These are phyloP conservation scores for Rachycentron canadum DNA, from an alignment of 2,797 vertebrate species.

Conservation along the genomic window DNA sequence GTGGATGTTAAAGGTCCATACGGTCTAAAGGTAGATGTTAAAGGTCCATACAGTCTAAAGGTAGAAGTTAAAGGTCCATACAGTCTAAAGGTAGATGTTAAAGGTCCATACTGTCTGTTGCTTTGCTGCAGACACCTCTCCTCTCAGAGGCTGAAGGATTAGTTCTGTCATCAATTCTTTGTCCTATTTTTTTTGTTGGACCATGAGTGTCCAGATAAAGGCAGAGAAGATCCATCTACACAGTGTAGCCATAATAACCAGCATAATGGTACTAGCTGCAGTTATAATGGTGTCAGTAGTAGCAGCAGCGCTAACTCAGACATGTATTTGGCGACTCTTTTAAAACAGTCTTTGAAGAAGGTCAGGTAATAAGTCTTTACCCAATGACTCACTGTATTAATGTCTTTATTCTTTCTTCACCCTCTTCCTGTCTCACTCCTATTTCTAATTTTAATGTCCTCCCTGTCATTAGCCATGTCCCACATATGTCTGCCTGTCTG, in stretches of 20 bases:
- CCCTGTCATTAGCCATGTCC: slow-evolving; percentile 70
- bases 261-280: not conserved
- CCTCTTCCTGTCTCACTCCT: slow-evolving; percentile 10
- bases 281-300: not conserved
- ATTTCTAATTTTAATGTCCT: slow-evolving; percentile 73
- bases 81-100: too few species aligned
- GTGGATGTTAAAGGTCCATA: too few species aligned
- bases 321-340: slow-evolving; percentile 2
- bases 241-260: not conserved
- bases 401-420: slow-evolving; percentile 32
- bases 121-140: too few species aligned
- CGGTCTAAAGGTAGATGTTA: too few species aligned
- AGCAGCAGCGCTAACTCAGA: not conserved
- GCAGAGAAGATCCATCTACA: too few species aligned
- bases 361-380: slow-evolving; percentile 43
- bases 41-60: too few species aligned
- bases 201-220: too few species aligned
- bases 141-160: slow-evolving; percentile 1
- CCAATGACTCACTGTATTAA: slow-evolving; percentile 18
- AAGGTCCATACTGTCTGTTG: too few species aligned
- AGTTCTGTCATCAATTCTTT: too few species aligned
- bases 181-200: too few species aligned
- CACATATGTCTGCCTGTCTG: slow-evolving; percentile 74
- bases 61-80: too few species aligned
- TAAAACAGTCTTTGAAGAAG: slow-evolving; percentile 38